phyloP scores from a whole-genome alignment of 2,113 vertebrate species.

The Semnopithecus entellus region DNA sequence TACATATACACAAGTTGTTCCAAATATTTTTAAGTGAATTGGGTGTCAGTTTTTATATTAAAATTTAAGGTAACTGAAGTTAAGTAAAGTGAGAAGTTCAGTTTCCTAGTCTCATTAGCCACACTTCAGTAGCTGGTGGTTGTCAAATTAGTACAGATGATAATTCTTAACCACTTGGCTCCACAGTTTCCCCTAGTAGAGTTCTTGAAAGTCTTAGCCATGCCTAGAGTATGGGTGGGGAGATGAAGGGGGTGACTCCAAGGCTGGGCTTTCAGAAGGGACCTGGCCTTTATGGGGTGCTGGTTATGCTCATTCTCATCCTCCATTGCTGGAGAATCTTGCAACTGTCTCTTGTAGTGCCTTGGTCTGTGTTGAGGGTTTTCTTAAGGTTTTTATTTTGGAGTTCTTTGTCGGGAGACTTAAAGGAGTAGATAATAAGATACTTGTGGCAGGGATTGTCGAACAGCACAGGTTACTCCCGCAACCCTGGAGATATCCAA shows the following conservation, averaged over 20 bases:
- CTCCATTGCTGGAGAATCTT: background rate
- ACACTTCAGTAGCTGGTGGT: background rate
- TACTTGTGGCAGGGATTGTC: background rate
- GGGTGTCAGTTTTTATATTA: background rate
- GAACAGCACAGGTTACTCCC: background rate
- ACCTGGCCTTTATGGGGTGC: background rate
- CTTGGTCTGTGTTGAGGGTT: background rate
- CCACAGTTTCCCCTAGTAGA: background rate
- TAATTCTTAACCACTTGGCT: background rate
- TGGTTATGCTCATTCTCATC: too few species aligned
- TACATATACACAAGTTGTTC: background rate
- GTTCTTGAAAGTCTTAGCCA: background rate
- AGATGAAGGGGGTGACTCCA: background rate
- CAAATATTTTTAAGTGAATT: background rate
- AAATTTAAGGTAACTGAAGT: background rate
- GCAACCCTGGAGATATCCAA: background rate
- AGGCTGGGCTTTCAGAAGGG: background rate
- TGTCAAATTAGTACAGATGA: background rate
- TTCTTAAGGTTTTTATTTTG: background rate
- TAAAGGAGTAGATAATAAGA: background rate
- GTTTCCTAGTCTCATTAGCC: background rate
- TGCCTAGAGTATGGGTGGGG: fast-evolving
- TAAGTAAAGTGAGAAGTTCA: background rate
- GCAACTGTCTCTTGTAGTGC: background rate
- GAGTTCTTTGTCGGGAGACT: background rate